A percentile compares a stretch with the other conserved stretches of the same genome.
Evolutionary conservation across 2,113 vertebrate species (phyloP).

Genomic region (Zosterops pallidus): DNA sequence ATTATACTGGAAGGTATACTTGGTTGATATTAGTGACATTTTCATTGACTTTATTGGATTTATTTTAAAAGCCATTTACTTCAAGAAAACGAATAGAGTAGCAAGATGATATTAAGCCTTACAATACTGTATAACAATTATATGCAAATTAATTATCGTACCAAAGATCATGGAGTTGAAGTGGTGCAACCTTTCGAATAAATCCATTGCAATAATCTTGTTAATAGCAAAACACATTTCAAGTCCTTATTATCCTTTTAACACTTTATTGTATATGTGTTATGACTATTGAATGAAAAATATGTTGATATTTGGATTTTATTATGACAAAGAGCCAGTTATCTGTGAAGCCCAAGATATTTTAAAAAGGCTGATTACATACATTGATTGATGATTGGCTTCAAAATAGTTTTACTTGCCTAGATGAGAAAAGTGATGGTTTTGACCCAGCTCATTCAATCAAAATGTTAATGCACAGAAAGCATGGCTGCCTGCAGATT

Average conservation of each 20-base stretch:
- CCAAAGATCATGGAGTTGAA: slow-evolving; percentile 61
- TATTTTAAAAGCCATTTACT: slow-evolving; percentile 70
- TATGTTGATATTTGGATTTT: slow-evolving; percentile 53
- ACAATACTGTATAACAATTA: slow-evolving; percentile 69
- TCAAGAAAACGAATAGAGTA: slow-evolving; percentile 64
- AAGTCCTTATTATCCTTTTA: slow-evolving; percentile 58
- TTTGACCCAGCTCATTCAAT: slow-evolving; percentile 76
- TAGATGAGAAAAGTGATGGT: slow-evolving; percentile 66
- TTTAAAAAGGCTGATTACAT: slow-evolving; percentile 71
- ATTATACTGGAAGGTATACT: slow-evolving; percentile 38
- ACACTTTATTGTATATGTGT: slow-evolving; percentile 11
- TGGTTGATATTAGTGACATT: slow-evolving; percentile 66
- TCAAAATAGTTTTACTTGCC: slow-evolving; percentile 70
- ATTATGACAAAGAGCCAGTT: slow-evolving; percentile 26
- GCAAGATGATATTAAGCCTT: slow-evolving; percentile 29
- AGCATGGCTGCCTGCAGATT: slow-evolving; percentile 54
- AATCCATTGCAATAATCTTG: slow-evolving; percentile 59
- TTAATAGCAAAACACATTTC: slow-evolving; percentile 61
- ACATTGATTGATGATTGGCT: slow-evolving; percentile 78
- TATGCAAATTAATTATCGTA: slow-evolving; percentile 71
- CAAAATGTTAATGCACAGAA: slow-evolving; percentile 77
- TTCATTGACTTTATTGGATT: slow-evolving; percentile 68
- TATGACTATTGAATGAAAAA: slow-evolving; percentile 42
- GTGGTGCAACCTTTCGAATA: slow-evolving; percentile 54
- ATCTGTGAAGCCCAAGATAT: slow-evolving; percentile 28